Evolutionary conservation across 1,140 invertebrate genomes (phyloP).

Genomic region (Aphelenchoides fujianensis): DNA sequence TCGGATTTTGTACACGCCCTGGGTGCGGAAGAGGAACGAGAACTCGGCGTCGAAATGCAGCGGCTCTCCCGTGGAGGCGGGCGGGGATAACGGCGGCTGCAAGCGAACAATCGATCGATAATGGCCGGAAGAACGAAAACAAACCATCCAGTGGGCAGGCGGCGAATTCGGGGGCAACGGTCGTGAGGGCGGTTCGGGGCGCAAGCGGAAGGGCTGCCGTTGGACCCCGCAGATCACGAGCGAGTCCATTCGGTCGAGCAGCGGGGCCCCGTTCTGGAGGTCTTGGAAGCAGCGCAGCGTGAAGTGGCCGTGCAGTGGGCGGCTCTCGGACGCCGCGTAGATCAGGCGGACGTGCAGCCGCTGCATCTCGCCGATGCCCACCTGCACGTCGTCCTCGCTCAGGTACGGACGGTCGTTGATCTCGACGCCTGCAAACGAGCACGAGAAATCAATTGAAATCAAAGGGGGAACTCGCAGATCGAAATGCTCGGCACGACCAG

Average conservation of each 20-base stretch:
- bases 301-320: slow-evolving; percentile 41
- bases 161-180: slow-evolving; percentile 2
- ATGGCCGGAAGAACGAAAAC: background rate
- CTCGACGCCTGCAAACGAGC: slow-evolving; percentile 24
- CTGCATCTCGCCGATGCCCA: slow-evolving; percentile 46
- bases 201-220: slow-evolving; percentile 39
- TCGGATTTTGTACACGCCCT: slow-evolving; percentile 54
- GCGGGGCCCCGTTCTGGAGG: slow-evolving; percentile 41
- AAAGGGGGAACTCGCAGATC: slow-evolving; percentile 40
- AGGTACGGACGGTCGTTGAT: slow-evolving; percentile 44
- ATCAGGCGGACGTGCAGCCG: slow-evolving; percentile 35
- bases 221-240: slow-evolving; percentile 41
- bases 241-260: slow-evolving; percentile 35
- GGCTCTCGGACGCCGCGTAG: slow-evolving; percentile 27
- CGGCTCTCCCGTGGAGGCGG: background rate
- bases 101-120: slow-evolving; percentile 19
- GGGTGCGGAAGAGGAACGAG: slow-evolving; percentile 48
- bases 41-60: slow-evolving; percentile 36
- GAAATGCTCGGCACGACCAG: slow-evolving; percentile 56
- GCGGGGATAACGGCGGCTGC: slow-evolving; percentile 19
- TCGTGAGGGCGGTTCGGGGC: background rate
- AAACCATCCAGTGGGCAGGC: slow-evolving; percentile 1
- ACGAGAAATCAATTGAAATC: slow-evolving; percentile 17
- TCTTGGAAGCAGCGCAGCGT: slow-evolving; percentile 58
- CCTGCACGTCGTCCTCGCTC: slow-evolving; percentile 51